Conservation (phyloP, 1,140 invertebrate species). For the Ericerus pela region DNA sequence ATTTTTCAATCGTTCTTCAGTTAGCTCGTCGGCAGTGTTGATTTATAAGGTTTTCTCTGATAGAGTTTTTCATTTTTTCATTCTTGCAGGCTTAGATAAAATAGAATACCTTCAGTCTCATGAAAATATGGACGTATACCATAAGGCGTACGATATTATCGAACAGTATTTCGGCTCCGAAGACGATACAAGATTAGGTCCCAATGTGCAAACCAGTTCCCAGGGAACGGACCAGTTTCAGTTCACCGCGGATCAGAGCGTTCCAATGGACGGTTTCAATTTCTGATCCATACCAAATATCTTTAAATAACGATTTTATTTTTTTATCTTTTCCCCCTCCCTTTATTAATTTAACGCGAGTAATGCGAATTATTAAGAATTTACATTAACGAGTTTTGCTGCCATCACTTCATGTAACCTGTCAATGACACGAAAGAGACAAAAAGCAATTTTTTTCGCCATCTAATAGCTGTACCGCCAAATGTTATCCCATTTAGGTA, state of each 20-base stretch:
- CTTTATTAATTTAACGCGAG: not conserved
- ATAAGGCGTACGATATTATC: conserved; percentile 91
- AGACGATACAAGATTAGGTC: conserved; percentile 65
- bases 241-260: conserved; percentile 52
- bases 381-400: too few species aligned
- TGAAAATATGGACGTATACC: conserved; percentile 90
- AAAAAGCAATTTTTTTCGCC: too few species aligned
- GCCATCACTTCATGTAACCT: too few species aligned
- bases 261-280: conserved; percentile 61
- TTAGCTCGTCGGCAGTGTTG: too few species aligned
- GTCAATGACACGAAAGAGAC: too few species aligned
- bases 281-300: conserved; percentile 39
- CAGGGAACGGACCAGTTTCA: conserved; percentile 47
- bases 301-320: not conserved
- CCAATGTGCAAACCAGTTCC: conserved; percentile 55
- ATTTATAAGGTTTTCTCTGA: too few species aligned
- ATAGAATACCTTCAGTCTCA: conserved; percentile 94
- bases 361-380: not conserved
- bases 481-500: too few species aligned
- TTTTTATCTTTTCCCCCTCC: not conserved
- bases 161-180: conserved; percentile 87
- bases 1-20: too few species aligned
- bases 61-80: too few species aligned
- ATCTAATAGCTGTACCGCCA: too few species aligned
- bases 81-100: conserved; percentile 74